Conservation (phyloP, 2,113 vertebrate genomes). For the Phocoena sinus region DNA sequence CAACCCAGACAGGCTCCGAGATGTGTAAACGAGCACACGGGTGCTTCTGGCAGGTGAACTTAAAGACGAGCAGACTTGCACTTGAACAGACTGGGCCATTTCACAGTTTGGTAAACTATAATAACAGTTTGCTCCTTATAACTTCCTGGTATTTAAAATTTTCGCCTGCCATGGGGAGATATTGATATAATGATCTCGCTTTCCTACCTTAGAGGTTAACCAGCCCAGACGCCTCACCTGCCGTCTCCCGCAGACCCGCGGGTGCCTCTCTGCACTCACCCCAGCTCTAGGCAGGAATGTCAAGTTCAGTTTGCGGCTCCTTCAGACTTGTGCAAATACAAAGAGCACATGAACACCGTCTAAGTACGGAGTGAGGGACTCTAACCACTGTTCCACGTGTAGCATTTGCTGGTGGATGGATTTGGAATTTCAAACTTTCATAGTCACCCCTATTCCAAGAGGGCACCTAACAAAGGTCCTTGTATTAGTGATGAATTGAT, state of each 20-base stretch:
- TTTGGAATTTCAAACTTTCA: not conserved
- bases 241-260: not conserved
- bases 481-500: not conserved
- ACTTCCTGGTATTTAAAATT: not conserved
- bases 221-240: not conserved
- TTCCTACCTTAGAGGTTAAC: constrained; percentile 56
- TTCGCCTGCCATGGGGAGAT: rapidly evolving
- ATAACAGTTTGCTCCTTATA: rapidly evolving
- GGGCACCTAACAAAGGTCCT: rapidly evolving
- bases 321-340: not conserved
- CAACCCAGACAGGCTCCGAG: not conserved
- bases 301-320: constrained; percentile 69
- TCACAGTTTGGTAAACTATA: not conserved
- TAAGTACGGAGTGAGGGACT: not conserved
- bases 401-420: not conserved
- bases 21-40: not conserved
- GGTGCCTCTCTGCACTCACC: not conserved
- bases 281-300: not conserved
- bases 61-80: not conserved
- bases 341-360: rapidly evolving
- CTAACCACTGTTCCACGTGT: not conserved
- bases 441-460: not conserved
- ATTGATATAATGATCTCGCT: not conserved
- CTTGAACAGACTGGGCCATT: not conserved
- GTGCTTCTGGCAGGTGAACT: not conserved